A percentile compares a stretch with the other conserved stretches of the same genome.
These are phyloP conservation scores for Conopomorpha cramerella DNA, from an alignment of 1,140 invertebrate species.

Conservation along the genomic window DNA sequence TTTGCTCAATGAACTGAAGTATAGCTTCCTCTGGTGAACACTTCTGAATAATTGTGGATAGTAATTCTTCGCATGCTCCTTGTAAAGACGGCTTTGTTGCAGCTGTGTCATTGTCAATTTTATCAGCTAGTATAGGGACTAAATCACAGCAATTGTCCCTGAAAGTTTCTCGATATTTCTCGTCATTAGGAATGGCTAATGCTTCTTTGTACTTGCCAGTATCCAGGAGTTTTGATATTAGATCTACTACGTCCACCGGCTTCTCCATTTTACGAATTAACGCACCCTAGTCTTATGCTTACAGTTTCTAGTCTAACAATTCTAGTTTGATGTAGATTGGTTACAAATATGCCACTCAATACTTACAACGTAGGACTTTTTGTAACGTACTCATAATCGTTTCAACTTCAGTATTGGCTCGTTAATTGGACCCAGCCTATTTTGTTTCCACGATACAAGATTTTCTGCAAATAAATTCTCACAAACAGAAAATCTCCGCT, in stretches of 20 bases:
- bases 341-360: too few relatives aligned
- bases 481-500: too few relatives aligned
- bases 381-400: slow-evolving; percentile 20
- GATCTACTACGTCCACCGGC: slow-evolving; percentile 26
- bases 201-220: slow-evolving; percentile 51
- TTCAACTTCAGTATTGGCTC: too few relatives aligned
- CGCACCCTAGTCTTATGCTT: too few relatives aligned
- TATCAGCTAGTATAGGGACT: slow-evolving; percentile 57
- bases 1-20: slow-evolving; percentile 73
- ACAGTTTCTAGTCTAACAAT: too few relatives aligned
- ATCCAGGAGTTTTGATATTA: slow-evolving; percentile 35
- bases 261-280: slow-evolving; percentile 25
- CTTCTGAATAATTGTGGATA: slow-evolving; percentile 64
- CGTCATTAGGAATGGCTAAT: slow-evolving; percentile 38
- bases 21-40: slow-evolving; percentile 72
- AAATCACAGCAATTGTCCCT: slow-evolving; percentile 63
- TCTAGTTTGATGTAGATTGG: too few relatives aligned
- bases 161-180: slow-evolving; percentile 38
- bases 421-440: too few relatives aligned
- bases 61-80: slow-evolving; percentile 64
- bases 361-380: slow-evolving; percentile 23
- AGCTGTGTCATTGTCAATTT: slow-evolving; percentile 59
- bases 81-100: slow-evolving; percentile 61
- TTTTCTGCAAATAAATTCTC: too few relatives aligned
- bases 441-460: too few relatives aligned